Percentiles rank a stretch among this genome's conserved stretches.
Conservation (phyloP, 2,797 vertebrate species). For the Spinibarbus caldwelli region DNA sequence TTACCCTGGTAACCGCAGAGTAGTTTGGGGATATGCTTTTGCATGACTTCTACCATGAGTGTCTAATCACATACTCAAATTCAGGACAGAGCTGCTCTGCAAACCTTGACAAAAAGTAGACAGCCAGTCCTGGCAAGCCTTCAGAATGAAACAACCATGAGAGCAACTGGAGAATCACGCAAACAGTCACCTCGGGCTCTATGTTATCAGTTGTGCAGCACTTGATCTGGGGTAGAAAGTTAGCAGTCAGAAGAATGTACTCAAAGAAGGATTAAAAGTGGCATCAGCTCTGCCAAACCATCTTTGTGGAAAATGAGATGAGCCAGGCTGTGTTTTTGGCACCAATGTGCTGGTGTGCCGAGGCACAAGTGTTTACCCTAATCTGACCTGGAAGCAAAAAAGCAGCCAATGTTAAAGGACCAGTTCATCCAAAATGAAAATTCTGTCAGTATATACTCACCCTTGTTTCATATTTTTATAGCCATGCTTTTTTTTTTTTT, state of each 20-base stretch:
- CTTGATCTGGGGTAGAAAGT: conserved; percentile 45
- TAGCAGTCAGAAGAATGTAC: conserved; percentile 38
- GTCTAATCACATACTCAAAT: conserved; percentile 26
- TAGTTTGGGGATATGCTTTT: conserved; percentile 32
- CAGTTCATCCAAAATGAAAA: not conserved
- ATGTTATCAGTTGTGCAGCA: conserved; percentile 45
- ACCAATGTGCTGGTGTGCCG: conserved; percentile 19
- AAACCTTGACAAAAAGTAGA: conserved; percentile 30
- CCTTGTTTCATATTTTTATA: not conserved
- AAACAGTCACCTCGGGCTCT: conserved; percentile 37
- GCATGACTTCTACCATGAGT: conserved; percentile 14
- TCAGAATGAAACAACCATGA: conserved; percentile 15
- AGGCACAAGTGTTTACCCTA: conserved; percentile 20
- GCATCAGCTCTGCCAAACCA: conserved; percentile 22
- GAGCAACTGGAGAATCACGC: conserved; percentile 22
- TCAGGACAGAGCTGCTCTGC: conserved; percentile 10
- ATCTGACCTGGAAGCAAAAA: conserved; percentile 40
- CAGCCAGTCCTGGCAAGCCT: conserved; percentile 30
- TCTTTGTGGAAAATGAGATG: conserved; percentile 45
- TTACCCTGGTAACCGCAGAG: conserved; percentile 13
- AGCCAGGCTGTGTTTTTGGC: conserved; percentile 44
- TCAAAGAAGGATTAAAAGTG: conserved; percentile 45
- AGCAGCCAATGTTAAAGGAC: not conserved
- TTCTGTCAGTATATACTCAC: not conserved
- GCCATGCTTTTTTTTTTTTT: not conserved